A percentile compares a stretch with the other conserved stretches of the same genome.
phyloP scores from a whole-genome alignment of 2,113 vertebrate species.

The Acrocephalus kingi region DNA sequence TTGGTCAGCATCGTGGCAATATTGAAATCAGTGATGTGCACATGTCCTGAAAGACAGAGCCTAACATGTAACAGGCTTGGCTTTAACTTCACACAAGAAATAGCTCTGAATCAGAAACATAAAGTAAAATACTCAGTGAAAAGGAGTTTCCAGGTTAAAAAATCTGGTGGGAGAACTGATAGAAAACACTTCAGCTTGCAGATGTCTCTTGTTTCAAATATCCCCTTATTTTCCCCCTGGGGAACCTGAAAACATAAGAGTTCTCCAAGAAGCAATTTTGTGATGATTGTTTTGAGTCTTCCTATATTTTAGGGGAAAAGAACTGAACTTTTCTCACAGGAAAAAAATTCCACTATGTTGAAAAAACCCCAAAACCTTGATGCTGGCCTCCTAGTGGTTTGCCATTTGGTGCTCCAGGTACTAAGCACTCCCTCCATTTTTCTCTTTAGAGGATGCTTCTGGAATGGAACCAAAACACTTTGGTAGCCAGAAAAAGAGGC shows the following conservation, averaged over 20 bases:
- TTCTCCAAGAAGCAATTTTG: background rate
- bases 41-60: conserved; percentile 81
- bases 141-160: background rate
- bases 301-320: background rate
- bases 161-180: background rate
- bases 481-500: background rate
- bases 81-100: background rate
- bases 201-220: background rate
- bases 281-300: background rate
- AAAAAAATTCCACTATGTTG: background rate
- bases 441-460: background rate
- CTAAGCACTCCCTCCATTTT: background rate
- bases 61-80: background rate
- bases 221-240: background rate
- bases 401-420: background rate
- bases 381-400: background rate
- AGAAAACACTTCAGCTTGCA: background rate
- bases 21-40: conserved; percentile 96
- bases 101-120: background rate
- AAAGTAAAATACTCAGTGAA: background rate
- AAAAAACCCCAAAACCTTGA: background rate
- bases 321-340: background rate
- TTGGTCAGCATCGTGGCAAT: conserved; percentile 88
- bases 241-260: background rate
- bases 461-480: background rate